Conservation (phyloP, 2,797 vertebrate species). For the Limosa lapponica region DNA sequence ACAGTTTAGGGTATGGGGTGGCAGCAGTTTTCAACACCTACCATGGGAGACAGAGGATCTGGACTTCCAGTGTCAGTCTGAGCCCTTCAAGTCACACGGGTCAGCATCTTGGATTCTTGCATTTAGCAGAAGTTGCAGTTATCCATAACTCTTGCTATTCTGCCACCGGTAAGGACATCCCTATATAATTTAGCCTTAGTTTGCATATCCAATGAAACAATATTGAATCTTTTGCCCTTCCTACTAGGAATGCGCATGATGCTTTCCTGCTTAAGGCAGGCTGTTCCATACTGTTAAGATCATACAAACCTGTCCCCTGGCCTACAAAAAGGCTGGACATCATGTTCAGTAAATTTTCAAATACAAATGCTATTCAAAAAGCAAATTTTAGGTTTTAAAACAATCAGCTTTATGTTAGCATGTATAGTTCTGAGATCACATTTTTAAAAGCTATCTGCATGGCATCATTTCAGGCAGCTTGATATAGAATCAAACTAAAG, state of each 20-base stretch:
- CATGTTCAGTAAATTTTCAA: background rate
- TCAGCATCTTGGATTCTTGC: background rate
- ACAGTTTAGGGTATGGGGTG: background rate
- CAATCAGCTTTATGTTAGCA: background rate
- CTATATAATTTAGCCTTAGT: background rate
- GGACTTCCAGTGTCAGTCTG: background rate
- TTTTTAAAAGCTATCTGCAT: background rate
- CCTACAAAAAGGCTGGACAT: background rate
- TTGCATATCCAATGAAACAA: background rate
- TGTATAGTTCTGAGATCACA: background rate
- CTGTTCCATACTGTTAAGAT: background rate
- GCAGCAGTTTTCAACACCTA: background rate
- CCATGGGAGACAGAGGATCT: rapidly evolving
- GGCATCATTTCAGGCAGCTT: background rate
- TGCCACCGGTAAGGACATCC: background rate
- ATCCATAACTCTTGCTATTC: background rate
- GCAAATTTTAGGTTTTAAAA: background rate
- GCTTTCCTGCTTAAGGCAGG: background rate
- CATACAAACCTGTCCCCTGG: background rate
- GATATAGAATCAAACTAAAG: background rate
- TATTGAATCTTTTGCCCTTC: background rate
- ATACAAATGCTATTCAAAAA: background rate
- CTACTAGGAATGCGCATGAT: background rate
- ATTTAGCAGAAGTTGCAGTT: background rate
- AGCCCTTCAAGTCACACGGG: rapidly evolving